A percentile compares a stretch with the other conserved stretches of the same genome.
Conservation (phyloP, 1,140 invertebrate species). For the Cataglyphis hispanica region DNA sequence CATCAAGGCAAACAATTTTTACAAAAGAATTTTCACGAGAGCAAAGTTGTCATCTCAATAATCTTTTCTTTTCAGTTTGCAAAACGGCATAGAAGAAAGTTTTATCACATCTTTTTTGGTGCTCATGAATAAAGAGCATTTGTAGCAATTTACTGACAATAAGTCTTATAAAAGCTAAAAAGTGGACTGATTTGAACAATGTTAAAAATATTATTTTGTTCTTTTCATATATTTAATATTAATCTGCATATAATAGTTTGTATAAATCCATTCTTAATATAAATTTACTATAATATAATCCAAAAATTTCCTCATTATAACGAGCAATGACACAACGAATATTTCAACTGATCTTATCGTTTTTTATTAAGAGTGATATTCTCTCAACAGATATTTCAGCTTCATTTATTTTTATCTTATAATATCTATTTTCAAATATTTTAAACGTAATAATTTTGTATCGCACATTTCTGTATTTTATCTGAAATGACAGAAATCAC, state of each 20-base stretch:
- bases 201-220: slow-evolving; percentile 22
- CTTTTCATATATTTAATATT: slow-evolving; percentile 11
- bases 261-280: no score
- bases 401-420: background rate
- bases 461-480: background rate
- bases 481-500: slow-evolving; percentile 12
- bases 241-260: background rate
- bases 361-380: slow-evolving; percentile 11
- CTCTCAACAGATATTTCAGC: background rate
- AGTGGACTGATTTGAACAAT: background rate
- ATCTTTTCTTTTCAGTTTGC: background rate
- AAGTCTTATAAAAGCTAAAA: slow-evolving; percentile 9
- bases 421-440: background rate
- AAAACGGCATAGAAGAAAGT: slow-evolving; percentile 20
- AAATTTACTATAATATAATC: background rate
- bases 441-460: background rate
- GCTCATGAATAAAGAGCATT: background rate
- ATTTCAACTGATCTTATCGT: background rate
- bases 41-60: slow-evolving; percentile 42
- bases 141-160: background rate
- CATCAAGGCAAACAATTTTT: slow-evolving; percentile 10
- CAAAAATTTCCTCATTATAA: slow-evolving; percentile 1
- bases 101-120: background rate
- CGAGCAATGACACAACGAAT: background rate
- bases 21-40: slow-evolving; percentile 4